Base-by-base conservation (phyloP, 1,140 invertebrate genomes). In the Ylistrum balloti region DNA sequence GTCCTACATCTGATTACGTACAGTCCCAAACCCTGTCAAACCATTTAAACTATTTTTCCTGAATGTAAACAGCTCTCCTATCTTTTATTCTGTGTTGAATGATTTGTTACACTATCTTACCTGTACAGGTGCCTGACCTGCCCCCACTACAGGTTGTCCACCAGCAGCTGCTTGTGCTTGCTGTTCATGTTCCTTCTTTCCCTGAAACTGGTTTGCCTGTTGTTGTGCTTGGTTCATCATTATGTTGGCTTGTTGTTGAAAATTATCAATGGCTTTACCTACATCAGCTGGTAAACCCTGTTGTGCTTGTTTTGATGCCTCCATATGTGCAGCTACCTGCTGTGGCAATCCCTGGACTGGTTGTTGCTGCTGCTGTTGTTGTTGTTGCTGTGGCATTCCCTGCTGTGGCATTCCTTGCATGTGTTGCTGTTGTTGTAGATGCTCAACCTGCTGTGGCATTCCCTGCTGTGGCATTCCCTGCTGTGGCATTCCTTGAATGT, bases 191-290 rank as follows among this genome's bases (percentile, higher is more conserved):
- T 38, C 35, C 15, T 86, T 87, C 48, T 92, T 88, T n/a, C 90
- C 88, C 45, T 91, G 89, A 33, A 91, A 90, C 35, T 91, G 90
- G 56, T 93, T 89, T 41, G 45, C 85, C 22, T 87, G 87, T 11
- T 41, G 11, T 34, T 90, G 91, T 56, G 33, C 56, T 91, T 74
- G 9, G 56, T 74, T 74, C 56, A 74, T 74, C 56, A 74, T 74
- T 28, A 2, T 17, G 17, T n/a, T 74, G 22, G 56, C 56, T 28
- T 74, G 56, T 5, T 74, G 22, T 17, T 74, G 56, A 28, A 74
- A n/a, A 28, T 74, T n/a, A 74, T 74, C 11, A 2, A 74, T 74
- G n/a, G 56, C 56, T 28, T 74, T 74, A 11, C 56, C 11, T n/a
- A 74, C 28, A 28, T 74, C 56, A 74, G 22, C 56, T 74, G 56